Conservation (phyloP, 2,888 invertebrate genomes). For the Andricus quercusramuli region DNA sequence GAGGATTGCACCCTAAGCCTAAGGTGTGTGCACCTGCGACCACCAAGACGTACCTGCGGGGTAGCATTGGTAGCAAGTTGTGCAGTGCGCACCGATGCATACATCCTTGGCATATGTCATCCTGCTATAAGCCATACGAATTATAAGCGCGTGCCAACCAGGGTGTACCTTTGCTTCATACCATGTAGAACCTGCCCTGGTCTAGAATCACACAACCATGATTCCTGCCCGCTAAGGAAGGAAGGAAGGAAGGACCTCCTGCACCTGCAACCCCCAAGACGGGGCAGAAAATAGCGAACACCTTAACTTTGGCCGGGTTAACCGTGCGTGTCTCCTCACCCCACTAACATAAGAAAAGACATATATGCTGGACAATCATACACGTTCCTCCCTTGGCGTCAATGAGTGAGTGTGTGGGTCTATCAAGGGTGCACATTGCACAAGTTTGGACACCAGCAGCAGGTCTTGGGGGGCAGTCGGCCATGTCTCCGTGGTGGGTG, state of each 20-base stretch:
- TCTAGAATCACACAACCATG: constrained; percentile 75
- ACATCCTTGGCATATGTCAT: constrained; percentile 73
- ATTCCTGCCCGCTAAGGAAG: constrained; percentile 69
- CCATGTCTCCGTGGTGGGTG: constrained; percentile 72
- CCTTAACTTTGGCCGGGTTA: neutral
- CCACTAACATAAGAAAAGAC: neutral
- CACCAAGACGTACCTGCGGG: constrained; percentile 70
- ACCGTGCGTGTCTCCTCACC: neutral
- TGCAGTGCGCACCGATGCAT: constrained; percentile 66
- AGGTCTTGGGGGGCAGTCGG: constrained; percentile 70
- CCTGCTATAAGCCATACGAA: constrained; percentile 52
- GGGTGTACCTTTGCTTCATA: constrained; percentile 43
- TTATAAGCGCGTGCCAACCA: constrained; percentile 30
- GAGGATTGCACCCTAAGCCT: no score
- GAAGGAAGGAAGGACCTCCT: constrained; percentile 59
- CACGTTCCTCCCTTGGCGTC: neutral
- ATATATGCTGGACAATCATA: neutral
- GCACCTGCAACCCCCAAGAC: constrained; percentile 78
- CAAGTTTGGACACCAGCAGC: constrained; percentile 39
- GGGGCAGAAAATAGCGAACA: constrained; percentile 45
- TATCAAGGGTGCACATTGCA: neutral
- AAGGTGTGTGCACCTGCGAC: constrained; percentile 70
- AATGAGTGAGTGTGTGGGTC: neutral
- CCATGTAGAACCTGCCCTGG: constrained; percentile 58
- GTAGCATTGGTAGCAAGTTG: constrained; percentile 65